phyloP scores from a whole-genome alignment of 2,888 invertebrate genomes.

The Hartigia nigra region DNA sequence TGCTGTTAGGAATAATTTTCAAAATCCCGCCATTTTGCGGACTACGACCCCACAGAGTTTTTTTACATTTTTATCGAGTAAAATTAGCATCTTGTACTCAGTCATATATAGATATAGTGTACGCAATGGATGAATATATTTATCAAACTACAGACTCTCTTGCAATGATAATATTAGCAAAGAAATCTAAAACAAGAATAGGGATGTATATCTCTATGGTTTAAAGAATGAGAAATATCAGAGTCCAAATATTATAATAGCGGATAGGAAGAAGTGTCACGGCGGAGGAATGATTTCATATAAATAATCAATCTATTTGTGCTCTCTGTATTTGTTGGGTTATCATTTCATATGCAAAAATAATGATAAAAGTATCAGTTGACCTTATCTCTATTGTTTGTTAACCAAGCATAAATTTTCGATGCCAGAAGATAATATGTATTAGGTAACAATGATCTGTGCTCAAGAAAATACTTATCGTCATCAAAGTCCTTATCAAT shows the following conservation, averaged over 20 bases:
- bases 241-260: background rate
- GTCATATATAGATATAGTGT: no score
- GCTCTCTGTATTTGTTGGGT: background rate
- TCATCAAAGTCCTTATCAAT: background rate
- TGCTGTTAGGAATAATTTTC: no score
- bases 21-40: no score
- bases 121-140: no score
- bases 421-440: background rate
- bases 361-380: background rate
- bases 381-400: background rate
- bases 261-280: background rate
- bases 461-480: background rate
- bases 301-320: background rate
- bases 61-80: no score
- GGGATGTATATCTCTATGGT: background rate
- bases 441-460: background rate
- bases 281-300: background rate
- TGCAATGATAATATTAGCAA: background rate
- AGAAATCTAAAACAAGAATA: background rate
- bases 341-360: background rate
- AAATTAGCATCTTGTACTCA: no score
- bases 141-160: no score
- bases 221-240: background rate
- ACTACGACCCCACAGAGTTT: no score
- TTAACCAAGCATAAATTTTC: background rate